These are phyloP conservation scores for Neelides sp. DNA, from an alignment of 1,140 invertebrate genomes.

Conservation along the genomic window DNA sequence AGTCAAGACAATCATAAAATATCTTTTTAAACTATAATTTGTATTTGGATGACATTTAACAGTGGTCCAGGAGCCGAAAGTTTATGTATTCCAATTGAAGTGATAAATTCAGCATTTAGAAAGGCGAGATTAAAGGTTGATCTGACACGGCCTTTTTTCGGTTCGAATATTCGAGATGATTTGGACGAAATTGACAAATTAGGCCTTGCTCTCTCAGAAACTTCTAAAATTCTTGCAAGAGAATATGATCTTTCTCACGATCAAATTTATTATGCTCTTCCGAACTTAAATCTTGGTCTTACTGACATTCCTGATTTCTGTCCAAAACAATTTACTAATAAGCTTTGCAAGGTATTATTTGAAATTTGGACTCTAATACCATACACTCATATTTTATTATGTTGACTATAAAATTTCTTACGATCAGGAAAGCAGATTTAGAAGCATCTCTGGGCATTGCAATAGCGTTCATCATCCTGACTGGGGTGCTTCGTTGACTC, in stretches of 20 bases:
- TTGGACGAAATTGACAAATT: slow-evolving; percentile 20
- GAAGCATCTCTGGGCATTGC: slow-evolving; percentile 82
- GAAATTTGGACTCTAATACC: neutral
- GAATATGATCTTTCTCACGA: slow-evolving; percentile 13
- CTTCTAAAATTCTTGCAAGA: slow-evolving; percentile 16
- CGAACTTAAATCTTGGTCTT: slow-evolving; percentile 14
- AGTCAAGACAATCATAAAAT: neutral
- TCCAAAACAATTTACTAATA: slow-evolving; percentile 15
- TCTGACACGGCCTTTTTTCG: slow-evolving; percentile 7
- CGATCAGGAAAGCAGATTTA: slow-evolving; percentile 45
- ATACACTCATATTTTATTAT: neutral
- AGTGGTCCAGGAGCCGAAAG: neutral
- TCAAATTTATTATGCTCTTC: slow-evolving; percentile 18
- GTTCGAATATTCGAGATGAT: slow-evolving; percentile 8
- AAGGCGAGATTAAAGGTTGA: slow-evolving; percentile 10
- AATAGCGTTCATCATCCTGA: slow-evolving; percentile 85
- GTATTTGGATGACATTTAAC: neutral
- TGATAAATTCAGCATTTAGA: slow-evolving; percentile 19
- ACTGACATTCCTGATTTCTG: slow-evolving; percentile 26
- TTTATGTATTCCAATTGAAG: slow-evolving; percentile 19
- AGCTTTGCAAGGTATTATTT: slow-evolving; percentile 13
- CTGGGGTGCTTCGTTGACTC: slow-evolving; percentile 79
- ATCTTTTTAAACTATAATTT: neutral
- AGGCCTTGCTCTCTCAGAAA: slow-evolving; percentile 15
- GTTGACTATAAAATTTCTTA: neutral